Evolutionary conservation across 2,797 vertebrate species (phyloP), one percentile per base, ranked within the genome.

Genomic region (Helicolenus hilgendorfi): DNA sequence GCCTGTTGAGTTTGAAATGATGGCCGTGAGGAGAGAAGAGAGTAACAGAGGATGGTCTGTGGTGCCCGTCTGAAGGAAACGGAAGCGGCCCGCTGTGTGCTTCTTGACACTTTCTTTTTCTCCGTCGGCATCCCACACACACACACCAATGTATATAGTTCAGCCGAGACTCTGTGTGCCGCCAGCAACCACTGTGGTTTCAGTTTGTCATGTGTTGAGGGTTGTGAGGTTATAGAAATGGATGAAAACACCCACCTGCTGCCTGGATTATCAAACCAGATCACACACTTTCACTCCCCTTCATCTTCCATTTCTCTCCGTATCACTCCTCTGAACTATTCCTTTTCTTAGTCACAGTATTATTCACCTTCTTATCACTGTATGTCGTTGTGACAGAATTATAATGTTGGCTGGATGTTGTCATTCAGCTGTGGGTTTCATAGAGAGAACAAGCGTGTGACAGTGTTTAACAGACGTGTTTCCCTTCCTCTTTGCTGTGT

Each of bases 41-140:
- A 27, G 73, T 33, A 94, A 97, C 95, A 95, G 91, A 95, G 94
- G 74, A 60, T 69, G 14, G 84, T 92, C 93, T 97, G 95, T 94
- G 70, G 26, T 24, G 13, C 15, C 63, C 53, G 41, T 84, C 88
- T 79, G 85, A 83, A 86, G 88, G 88, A 93, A 96, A 55, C 84
- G 94, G 95, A 96, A 96, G 91, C 91, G 14, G 27, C 88, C 80
- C 8, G 4, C 92, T 83, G 88, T 77, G 92, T 13, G 81, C 27
- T 36, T 81, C 87, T 81, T 58, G 71, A 91, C 81, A 29, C 56
- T 89, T 82, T 87, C 56, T 84, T 62, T 86, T 60, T 86, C 41
- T 82, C 15, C 60, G 20, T 60, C 56, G 74, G 24, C 75, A 24
- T 58, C 49, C 6, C 72, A 29, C 77, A 63, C 38, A 75, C 81